These are phyloP conservation scores for Rhagonycha lutea DNA, from an alignment of 2,888 invertebrate species.

Conservation along the genomic window DNA sequence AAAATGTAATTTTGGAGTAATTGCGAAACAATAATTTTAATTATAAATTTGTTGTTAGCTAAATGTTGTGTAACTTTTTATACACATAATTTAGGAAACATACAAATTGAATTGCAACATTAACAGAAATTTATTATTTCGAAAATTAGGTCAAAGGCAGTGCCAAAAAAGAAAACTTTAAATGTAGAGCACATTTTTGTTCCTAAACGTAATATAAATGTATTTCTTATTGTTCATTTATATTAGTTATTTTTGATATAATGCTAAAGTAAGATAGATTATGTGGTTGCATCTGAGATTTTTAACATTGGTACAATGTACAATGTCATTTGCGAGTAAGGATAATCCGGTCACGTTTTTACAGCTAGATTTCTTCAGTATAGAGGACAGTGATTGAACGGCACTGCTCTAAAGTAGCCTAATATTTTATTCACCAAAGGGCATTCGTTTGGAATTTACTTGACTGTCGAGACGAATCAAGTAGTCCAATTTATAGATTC, in stretches of 20 bases:
- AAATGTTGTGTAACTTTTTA: constrained; percentile 36
- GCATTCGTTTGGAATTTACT: constrained; percentile 48
- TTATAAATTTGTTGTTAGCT: not conserved
- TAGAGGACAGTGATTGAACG: constrained; percentile 51
- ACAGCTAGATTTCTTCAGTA: constrained; percentile 37
- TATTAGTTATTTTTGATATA: not conserved
- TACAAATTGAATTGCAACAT: constrained; percentile 17
- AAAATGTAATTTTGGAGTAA: too few species aligned
- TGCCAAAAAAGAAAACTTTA: not conserved
- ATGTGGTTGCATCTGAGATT: constrained; percentile 1
- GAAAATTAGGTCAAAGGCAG: not conserved
- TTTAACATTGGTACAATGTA: constrained; percentile 7
- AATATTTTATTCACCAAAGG: constrained; percentile 51
- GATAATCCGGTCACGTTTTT: constrained; percentile 41
- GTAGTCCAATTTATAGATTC: constrained; percentile 45
- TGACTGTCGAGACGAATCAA: constrained; percentile 42
- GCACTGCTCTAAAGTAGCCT: constrained; percentile 44
- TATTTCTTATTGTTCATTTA: not conserved
- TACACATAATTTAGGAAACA: constrained; percentile 18
- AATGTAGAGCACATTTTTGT: not conserved
- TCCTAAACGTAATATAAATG: not conserved
- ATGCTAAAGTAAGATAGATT: not conserved
- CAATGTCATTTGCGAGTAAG: constrained; percentile 33
- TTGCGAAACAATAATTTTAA: too few species aligned
- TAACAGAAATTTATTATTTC: constrained; percentile 3